Percentiles rank a stretch among this genome's conserved stretches.
Evolutionary conservation across 2,797 vertebrate genomes (phyloP).

Genomic region (Enteromius treurensis): DNA sequence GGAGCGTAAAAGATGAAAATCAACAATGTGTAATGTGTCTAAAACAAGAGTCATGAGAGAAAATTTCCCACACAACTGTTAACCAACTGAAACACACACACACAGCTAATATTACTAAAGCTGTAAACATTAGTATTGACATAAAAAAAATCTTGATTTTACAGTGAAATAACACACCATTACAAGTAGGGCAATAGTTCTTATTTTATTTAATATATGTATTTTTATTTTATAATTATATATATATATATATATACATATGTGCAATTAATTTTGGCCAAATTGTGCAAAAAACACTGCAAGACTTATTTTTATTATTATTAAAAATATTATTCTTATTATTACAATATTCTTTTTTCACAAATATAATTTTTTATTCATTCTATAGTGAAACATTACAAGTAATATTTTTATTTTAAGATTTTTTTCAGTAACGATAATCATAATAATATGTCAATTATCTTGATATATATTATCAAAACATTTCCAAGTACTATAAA

Average conservation of each 20-base stretch:
- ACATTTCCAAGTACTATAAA: neutral
- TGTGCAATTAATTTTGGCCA: neutral
- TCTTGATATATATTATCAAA: neutral
- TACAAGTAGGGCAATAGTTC: neutral
- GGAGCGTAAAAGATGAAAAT: slow-evolving; percentile 8
- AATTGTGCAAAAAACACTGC: neutral
- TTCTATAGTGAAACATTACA: neutral
- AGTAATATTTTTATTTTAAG: neutral
- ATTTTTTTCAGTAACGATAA: neutral
- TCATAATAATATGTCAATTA: neutral
- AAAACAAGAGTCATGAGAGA: slow-evolving; percentile 6
- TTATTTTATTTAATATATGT: slow-evolving; percentile 6
- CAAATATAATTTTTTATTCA: neutral
- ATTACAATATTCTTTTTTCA: neutral
- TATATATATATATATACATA: neutral
- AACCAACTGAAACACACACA: neutral
- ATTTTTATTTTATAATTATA: neutral
- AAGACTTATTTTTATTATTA: neutral
- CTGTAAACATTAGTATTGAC: neutral
- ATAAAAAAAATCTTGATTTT: neutral
- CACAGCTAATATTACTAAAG: neutral
- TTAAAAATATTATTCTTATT: neutral
- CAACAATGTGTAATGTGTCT: slow-evolving; percentile 23
- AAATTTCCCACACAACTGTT: neutral
- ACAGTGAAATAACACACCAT: neutral